phyloP scores from a whole-genome alignment of 2,113 vertebrate genomes.

The Zosterops japonicus region DNA sequence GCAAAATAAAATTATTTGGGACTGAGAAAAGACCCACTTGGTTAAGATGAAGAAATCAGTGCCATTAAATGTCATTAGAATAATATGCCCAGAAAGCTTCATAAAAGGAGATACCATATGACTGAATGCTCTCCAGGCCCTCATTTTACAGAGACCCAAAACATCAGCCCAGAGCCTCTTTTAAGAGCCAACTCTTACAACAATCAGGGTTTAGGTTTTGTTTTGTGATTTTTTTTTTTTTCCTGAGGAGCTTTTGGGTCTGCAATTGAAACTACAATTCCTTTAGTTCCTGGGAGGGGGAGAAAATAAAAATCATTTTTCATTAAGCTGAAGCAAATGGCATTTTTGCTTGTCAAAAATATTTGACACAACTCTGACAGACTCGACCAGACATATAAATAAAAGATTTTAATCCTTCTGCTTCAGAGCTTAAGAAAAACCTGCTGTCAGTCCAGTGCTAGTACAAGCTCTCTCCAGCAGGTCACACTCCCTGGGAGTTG shows the following conservation, averaged over 20 bases:
- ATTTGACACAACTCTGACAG: constrained; percentile 48
- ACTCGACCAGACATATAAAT: constrained; percentile 15
- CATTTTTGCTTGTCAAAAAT: constrained; percentile 58
- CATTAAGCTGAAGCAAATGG: constrained; percentile 46
- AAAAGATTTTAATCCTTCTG: constrained; percentile 39
- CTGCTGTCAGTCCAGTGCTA: not conserved
- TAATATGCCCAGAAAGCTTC: constrained; percentile 49
- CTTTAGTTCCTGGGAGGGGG: not conserved
- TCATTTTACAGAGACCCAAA: constrained; percentile 25
- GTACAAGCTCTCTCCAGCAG: not conserved
- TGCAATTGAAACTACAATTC: constrained; percentile 40
- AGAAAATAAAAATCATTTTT: not conserved
- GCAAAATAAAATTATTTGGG: not conserved
- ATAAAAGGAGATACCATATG: constrained; percentile 29
- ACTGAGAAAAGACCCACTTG: constrained; percentile 16
- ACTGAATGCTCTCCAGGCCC: constrained; percentile 47
- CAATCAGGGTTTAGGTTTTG: not conserved
- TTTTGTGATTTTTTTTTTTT: not conserved
- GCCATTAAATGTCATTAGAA: constrained; percentile 45
- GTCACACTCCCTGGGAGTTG: not conserved
- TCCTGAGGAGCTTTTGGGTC: not conserved
- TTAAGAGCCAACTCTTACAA: not conserved
- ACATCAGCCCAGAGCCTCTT: not conserved
- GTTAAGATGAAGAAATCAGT: constrained; percentile 49
- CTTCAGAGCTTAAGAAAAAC: constrained; percentile 17